These are phyloP conservation scores for Mayetiola destructor DNA, from an alignment of 2,888 invertebrate genomes.

Conservation along the genomic window DNA sequence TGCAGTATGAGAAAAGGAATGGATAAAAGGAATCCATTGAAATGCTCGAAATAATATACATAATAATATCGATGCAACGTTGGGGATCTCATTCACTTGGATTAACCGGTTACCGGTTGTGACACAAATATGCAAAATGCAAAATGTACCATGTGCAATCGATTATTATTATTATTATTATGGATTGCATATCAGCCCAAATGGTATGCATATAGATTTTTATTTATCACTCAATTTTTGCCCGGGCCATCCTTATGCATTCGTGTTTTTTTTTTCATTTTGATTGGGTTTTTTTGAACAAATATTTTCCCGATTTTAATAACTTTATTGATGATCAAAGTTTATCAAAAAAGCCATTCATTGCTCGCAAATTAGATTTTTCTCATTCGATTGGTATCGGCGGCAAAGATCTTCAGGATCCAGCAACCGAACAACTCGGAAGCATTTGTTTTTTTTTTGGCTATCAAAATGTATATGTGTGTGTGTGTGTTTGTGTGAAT, in stretches of 20 bases:
- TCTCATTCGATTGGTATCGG: background rate
- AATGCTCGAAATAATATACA: too few relatives aligned
- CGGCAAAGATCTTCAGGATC: background rate
- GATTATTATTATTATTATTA: too few relatives aligned
- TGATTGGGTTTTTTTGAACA: background rate
- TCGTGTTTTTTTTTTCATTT: background rate
- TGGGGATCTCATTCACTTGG: too few relatives aligned
- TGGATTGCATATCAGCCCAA: conserved; percentile 4
- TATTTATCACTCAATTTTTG: conserved; percentile 11
- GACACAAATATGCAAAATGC: too few relatives aligned
- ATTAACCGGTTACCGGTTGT: too few relatives aligned
- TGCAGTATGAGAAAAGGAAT: too few relatives aligned
- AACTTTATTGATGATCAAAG: background rate
- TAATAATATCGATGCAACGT: too few relatives aligned
- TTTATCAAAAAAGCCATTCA: background rate
- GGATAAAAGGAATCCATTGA: too few relatives aligned
- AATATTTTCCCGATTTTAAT: background rate
- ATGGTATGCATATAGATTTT: background rate
- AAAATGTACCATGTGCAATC: too few relatives aligned
- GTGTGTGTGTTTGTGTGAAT: too few relatives aligned
- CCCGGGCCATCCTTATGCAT: background rate
- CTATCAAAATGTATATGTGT: too few relatives aligned
- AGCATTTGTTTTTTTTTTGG: background rate
- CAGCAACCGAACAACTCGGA: background rate
- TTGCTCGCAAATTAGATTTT: background rate